Conservation (phyloP, 2,888 invertebrate genomes). For the Malachius bipustulatus region DNA sequence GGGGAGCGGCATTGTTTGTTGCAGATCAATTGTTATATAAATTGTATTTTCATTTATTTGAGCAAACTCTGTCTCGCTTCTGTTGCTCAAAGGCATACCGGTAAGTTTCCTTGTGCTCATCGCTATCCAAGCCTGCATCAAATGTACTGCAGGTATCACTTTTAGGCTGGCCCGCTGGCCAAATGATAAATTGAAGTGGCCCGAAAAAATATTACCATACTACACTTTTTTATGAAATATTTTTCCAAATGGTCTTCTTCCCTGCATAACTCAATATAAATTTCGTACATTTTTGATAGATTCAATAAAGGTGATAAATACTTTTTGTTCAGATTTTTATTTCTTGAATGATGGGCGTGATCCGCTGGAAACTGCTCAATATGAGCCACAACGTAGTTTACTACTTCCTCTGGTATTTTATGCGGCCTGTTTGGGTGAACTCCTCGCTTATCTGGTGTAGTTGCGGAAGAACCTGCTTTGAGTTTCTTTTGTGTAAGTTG, state of each 20-base stretch:
- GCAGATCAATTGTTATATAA: constrained; percentile 19
- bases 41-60: too few relatives aligned
- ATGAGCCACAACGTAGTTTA: constrained; percentile 14
- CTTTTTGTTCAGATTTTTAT: constrained; percentile 13
- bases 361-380: constrained; percentile 10
- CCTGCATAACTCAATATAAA: constrained; percentile 11
- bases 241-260: constrained; percentile 8
- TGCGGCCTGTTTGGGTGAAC: too few relatives aligned
- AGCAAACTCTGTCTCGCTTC: too few relatives aligned
- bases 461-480: too few relatives aligned
- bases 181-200: too few relatives aligned
- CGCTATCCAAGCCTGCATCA: constrained; percentile 9
- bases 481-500: too few relatives aligned
- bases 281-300: constrained; percentile 10
- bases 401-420: too few relatives aligned
- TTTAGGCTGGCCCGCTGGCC: too few relatives aligned
- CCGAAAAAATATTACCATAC: constrained; percentile 4
- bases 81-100: constrained; percentile 12
- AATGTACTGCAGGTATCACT: too few relatives aligned
- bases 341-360: constrained; percentile 14
- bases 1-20: constrained; percentile 20
- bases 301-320: constrained; percentile 13
- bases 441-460: too few relatives aligned
- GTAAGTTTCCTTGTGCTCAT: constrained; percentile 12
- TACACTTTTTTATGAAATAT: constrained; percentile 10